Evolutionary conservation across 2,797 vertebrate genomes (phyloP), one percentile per base, ranked within the genome.

Genomic region (Notolabrus celidotus): DNA sequence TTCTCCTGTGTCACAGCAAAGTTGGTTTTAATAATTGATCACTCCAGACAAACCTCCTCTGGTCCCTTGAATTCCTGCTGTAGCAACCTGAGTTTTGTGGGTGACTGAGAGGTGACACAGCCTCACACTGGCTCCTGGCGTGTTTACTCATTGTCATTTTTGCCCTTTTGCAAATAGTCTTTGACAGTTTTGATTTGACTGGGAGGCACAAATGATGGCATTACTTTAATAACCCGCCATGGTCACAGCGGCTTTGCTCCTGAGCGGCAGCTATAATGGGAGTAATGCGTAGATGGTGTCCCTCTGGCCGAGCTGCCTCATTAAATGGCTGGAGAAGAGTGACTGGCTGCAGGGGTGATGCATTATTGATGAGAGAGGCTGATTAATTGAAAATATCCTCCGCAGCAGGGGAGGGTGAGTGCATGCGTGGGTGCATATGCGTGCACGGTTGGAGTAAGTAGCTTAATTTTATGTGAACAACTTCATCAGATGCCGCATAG

Each of bases 361-460:
- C 86, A 94, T 93, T 93, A 94, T 93, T 94, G 89, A 94, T 92
- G 92, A 93, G 89, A 63, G 70, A 64, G 79, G 55, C 77, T 94
- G 93, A 93, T 93, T 93, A 93, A 93, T 94, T 92, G 92, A 92
- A 92, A 90, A 87, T 86, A 87, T 92, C 89, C 88, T 86, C 79
- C 53, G 53, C 80, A 82, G 81, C 68, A 67, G 67, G 74, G 71
- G 66, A 72, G 82, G 62, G 56, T 61, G 84, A 67, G 67, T 34
- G 54, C 12, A 23, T 60, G 57, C 3, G 46, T 56, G 46, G 9
- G 59, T 3, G 68, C 71, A 3, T 38, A 1, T 68, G 64, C n/a
- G 11, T 22, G 72, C 11, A 39, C 10, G 23, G 72, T 59, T 54
- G 51, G 57, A 62, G 61, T 83, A 69, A 84, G 85, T 90, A 78